Percentiles rank a stretch among this genome's conserved stretches.
Evolutionary conservation across 2,113 vertebrate genomes (phyloP).

Genomic region (Brachypteracias leptosomus): DNA sequence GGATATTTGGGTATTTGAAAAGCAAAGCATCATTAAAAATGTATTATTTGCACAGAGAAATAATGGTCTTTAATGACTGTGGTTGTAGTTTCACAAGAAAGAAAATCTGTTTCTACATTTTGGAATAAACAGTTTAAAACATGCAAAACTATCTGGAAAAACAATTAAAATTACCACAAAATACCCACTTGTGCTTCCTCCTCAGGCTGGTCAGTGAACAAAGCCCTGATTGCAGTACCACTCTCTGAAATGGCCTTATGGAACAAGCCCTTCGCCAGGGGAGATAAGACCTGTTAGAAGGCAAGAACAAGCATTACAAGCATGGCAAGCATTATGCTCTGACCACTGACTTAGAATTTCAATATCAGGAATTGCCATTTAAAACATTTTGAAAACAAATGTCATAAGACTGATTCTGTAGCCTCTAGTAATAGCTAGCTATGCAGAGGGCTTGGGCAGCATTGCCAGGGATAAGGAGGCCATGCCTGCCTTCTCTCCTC

Average conservation of each 20-base stretch:
- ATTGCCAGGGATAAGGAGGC: not conserved
- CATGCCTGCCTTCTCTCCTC: not conserved
- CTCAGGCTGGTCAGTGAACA: slow-evolving; percentile 1
- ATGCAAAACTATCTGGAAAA: not conserved
- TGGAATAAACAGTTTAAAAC: not conserved
- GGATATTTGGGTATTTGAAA: not conserved
- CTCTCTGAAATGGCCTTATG: slow-evolving; percentile 86
- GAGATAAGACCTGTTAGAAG: slow-evolving; percentile 78
- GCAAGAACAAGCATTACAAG: not conserved
- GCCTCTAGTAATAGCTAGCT: not conserved
- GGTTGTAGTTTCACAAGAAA: not conserved
- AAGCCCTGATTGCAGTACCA: not conserved
- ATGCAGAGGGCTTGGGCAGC: not conserved
- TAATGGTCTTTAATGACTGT: not conserved
- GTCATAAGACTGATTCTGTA: not conserved
- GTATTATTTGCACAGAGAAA: not conserved
- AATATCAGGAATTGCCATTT: not conserved
- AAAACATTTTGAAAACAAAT: not conserved
- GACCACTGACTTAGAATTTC: not conserved
- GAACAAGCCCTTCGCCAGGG: slow-evolving; percentile 78
- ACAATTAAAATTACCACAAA: not conserved
- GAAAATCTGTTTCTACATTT: not conserved
- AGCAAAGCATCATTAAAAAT: not conserved
- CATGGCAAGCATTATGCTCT: not conserved
- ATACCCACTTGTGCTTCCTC: not conserved